Percentiles rank a stretch among this genome's conserved stretches.
Conservation (phyloP, 2,797 vertebrate species). For the Holocentrus rufus region DNA sequence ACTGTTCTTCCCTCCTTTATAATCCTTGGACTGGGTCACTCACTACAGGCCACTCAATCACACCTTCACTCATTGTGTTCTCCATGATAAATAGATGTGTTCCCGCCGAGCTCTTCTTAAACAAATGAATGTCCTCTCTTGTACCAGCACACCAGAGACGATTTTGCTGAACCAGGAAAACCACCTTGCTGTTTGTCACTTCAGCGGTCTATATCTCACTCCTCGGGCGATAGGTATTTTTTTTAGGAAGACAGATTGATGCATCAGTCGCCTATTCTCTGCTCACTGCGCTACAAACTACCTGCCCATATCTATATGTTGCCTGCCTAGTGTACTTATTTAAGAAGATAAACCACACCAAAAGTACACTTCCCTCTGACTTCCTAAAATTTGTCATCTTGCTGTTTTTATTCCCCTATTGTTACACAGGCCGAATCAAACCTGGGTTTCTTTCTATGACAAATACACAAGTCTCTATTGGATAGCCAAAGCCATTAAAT, state of each 20-base stretch:
- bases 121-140: slow-evolving; percentile 68
- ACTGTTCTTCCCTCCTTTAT: slow-evolving; percentile 37
- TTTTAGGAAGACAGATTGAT: slow-evolving; percentile 70
- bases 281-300: slow-evolving; percentile 61
- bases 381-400: slow-evolving; percentile 26
- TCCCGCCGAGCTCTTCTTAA: slow-evolving; percentile 60
- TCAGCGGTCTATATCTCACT: slow-evolving; percentile 62
- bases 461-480: too few species aligned
- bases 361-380: not conserved
- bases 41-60: slow-evolving; percentile 61
- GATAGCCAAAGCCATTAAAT: too few species aligned
- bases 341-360: slow-evolving; percentile 35
- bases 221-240: slow-evolving; percentile 62
- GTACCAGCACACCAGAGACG: slow-evolving; percentile 8
- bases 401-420: not conserved
- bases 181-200: slow-evolving; percentile 65
- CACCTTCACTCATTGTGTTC: slow-evolving; percentile 42
- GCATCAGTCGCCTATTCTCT: slow-evolving; percentile 53
- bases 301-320: slow-evolving; percentile 45
- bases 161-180: slow-evolving; percentile 75
- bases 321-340: slow-evolving; percentile 37
- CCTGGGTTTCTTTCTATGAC: too few species aligned
- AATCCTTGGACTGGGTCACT: slow-evolving; percentile 53
- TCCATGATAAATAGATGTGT: slow-evolving; percentile 69
- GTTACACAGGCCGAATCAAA: not conserved